Conservation (phyloP, 2,888 invertebrate species). For the Nephrotoma appendiculata region DNA sequence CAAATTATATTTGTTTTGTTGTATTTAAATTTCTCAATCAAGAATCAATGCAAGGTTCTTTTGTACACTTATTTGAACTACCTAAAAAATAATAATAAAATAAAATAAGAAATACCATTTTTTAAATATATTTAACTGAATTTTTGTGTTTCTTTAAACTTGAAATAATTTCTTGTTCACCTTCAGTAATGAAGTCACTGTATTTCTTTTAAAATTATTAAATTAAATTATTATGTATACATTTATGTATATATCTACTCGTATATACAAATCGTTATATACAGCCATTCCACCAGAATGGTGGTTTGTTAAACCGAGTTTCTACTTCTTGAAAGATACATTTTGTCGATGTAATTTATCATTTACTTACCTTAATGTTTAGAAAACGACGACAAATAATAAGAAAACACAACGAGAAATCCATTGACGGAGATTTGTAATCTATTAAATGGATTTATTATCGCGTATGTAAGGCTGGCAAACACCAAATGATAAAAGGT, state of each 20-base stretch:
- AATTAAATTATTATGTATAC: background rate
- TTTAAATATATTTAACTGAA: background rate
- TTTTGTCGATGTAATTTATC: background rate
- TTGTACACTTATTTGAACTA: background rate
- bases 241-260: background rate
- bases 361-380: background rate
- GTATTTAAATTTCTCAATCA: background rate
- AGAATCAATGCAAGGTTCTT: background rate
- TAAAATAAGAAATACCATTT: background rate
- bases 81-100: background rate
- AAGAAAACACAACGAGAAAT: background rate
- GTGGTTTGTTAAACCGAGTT: background rate
- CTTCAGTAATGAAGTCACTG: background rate
- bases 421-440: background rate
- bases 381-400: background rate
- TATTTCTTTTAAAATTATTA: background rate
- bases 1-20: background rate
- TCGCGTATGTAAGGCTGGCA: background rate
- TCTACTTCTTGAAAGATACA: background rate
- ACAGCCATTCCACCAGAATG: background rate
- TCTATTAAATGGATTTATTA: background rate
- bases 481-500: background rate
- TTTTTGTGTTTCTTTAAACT: background rate
- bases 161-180: background rate
- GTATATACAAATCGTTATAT: background rate